Conservation (phyloP, 2,888 invertebrate species). For the Tenthredo notha region DNA sequence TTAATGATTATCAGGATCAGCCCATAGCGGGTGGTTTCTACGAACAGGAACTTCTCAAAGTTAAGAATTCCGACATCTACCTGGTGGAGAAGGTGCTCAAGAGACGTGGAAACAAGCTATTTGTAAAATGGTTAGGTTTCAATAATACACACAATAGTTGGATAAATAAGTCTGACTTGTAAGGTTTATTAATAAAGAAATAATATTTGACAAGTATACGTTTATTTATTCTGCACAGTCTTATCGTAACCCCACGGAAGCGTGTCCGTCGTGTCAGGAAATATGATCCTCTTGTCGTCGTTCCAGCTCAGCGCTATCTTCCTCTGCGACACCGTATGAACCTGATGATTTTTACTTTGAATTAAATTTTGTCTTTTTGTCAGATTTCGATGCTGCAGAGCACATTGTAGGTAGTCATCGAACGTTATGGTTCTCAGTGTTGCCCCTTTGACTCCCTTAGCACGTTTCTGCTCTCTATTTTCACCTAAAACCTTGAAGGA, state of each 20-base stretch:
- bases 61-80: slow-evolving; percentile 65
- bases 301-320: slow-evolving; percentile 54
- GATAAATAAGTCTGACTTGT: slow-evolving; percentile 44
- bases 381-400: slow-evolving; percentile 42
- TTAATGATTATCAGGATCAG: slow-evolving; percentile 64
- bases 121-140: slow-evolving; percentile 54
- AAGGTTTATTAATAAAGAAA: slow-evolving; percentile 4
- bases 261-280: slow-evolving; percentile 43
- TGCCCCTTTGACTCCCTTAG: slow-evolving; percentile 54
- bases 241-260: slow-evolving; percentile 47
- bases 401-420: slow-evolving; percentile 53
- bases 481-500: slow-evolving; percentile 51
- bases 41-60: slow-evolving; percentile 68
- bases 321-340: slow-evolving; percentile 29
- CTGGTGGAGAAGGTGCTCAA: slow-evolving; percentile 31
- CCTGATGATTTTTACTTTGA: slow-evolving; percentile 51
- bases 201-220: background rate
- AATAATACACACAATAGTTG: slow-evolving; percentile 51
- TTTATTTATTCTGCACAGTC: background rate
- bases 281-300: slow-evolving; percentile 49
- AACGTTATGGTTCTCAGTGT: slow-evolving; percentile 53
- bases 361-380: slow-evolving; percentile 56
- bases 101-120: slow-evolving; percentile 42
- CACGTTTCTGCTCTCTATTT: slow-evolving; percentile 46
- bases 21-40: slow-evolving; percentile 70